Base-by-base conservation (phyloP, 2,113 vertebrate species). In the Lepus americanus region DNA sequence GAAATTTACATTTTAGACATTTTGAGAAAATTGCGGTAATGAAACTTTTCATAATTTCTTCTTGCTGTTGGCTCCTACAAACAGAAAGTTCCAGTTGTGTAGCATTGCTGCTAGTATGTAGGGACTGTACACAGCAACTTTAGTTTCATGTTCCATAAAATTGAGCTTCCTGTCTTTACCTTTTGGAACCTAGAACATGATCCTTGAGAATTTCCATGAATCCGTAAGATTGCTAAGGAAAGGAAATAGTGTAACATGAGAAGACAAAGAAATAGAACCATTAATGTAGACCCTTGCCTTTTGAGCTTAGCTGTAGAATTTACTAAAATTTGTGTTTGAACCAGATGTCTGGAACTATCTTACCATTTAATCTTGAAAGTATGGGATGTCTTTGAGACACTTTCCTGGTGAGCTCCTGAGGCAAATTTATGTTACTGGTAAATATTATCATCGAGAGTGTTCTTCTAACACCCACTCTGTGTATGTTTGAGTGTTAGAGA, bases 221-320 rank as follows among this genome's bases (percentile, higher is more conserved):
- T 84, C 53, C 51, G 27, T 87, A 86, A 49, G 51, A 70, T 86
- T 94, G 61, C 36, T 73, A 73, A 94, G 53, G 33, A 92, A 87
- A 94, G 49, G 69, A 97, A 95, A 95, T 81, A 72, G 44, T 81
- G 67, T 84, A 92, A 96, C 64, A 80, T 70, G 74, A 90, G 90
- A 96, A 92, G 78, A 90, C 81, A 93, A 87, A 95, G 86, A 96
- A 91, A 95, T 81, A 76, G 33, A 69, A 36, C 20, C 70, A 92
- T 96, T 74, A 83, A 94, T 94, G 53, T 59, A 89, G 51, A 72
- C 27, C 70, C n/a, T 93, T 92, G 31, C 49, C 44, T 44, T 44
- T 44, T 44, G 87, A 92, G 78, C 7, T 79, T 92, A 90, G 36
- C 10, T 82, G 29, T 36, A 82, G 39, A 84, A 85, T 73, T 73